A percentile compares a stretch with the other conserved stretches of the same genome.
Evolutionary conservation across 2,888 invertebrate species (phyloP).

Genomic region (Philonicus albiceps): DNA sequence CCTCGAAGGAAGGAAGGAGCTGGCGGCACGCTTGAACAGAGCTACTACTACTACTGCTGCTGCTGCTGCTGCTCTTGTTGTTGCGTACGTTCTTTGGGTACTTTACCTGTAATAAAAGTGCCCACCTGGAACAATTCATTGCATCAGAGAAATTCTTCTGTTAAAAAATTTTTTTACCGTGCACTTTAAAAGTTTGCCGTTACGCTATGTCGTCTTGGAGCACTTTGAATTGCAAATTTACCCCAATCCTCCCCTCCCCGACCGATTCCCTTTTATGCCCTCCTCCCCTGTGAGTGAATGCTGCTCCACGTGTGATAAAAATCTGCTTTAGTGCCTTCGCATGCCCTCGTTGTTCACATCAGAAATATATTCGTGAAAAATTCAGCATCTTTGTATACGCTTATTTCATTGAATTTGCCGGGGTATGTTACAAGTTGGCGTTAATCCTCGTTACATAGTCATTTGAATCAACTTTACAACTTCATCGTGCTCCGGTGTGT

Average conservation of each 20-base stretch:
- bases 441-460: constrained; percentile 30
- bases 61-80: too few relatives aligned
- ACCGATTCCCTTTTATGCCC: not conserved
- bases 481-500: not conserved
- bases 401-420: not conserved
- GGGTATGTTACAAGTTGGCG: constrained; percentile 20
- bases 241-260: not conserved
- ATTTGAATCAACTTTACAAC: constrained; percentile 45
- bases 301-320: not conserved
- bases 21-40: not conserved
- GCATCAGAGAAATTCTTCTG: not conserved
- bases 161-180: not conserved
- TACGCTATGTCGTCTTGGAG: not conserved
- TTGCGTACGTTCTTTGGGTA: not conserved
- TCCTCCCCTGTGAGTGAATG: not conserved
- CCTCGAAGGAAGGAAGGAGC: not conserved
- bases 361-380: not conserved
- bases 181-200: not conserved
- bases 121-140: not conserved
- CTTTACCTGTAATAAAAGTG: not conserved
- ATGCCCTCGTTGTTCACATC: not conserved
- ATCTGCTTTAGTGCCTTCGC: not conserved
- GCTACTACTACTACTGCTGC: too few relatives aligned
- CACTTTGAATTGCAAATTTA: not conserved
- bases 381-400: not conserved